Base-by-base conservation (phyloP, 2,888 invertebrate species). In the Drosophila emarginata region DNA sequence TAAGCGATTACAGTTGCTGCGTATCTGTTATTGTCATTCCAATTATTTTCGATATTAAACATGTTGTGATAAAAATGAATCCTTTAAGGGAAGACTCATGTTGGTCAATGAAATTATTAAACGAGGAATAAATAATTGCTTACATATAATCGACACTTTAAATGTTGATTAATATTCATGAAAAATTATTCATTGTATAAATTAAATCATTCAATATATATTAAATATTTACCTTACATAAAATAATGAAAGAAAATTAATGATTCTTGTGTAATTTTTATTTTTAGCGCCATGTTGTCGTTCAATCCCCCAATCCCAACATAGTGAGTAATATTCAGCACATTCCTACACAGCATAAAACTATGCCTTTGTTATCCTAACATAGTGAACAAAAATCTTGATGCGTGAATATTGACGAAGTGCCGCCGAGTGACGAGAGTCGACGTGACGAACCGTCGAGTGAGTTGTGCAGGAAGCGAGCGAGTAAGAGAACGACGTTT, bases 321-420 rank as follows among this genome's bases (percentile, higher is more conserved):
- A 65, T 78, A 88, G 88, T 84, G 84, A 88, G 88, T 83, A 82
- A 61, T 69, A 18, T 12, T 64, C 67, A 18, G 28, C 84, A 77
- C 37, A n/a, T n/a, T 14, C 18, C 76, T 67, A 4, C 32, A 32
- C 32, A 32, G 32, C 36, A 32, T 12, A 36, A 26, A 60, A 71
- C 39, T 32, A 88, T 86, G 84, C 62, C 50, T 72, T 71, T 76
- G 83, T 54, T 68, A 60, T 85, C 72, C 80, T 83, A 77, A 83
- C 74, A 67, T 53, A 72, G 69, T 61, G 45, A 21, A 45, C 37
- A 37, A 21, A 45, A 45, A 7, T 45, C 18, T 45, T 45, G 45
- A 45, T 45, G 45, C 45, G 45, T 70, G 69, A 67, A 71, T 36
- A 59, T 23, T 32, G 71, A 72, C 71, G 52, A 80, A 80, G 84